Percentiles rank a stretch among this genome's conserved stretches.
These are phyloP conservation scores for Monopterus albus DNA, from an alignment of 2,113 vertebrate species.

Conservation along the genomic window DNA sequence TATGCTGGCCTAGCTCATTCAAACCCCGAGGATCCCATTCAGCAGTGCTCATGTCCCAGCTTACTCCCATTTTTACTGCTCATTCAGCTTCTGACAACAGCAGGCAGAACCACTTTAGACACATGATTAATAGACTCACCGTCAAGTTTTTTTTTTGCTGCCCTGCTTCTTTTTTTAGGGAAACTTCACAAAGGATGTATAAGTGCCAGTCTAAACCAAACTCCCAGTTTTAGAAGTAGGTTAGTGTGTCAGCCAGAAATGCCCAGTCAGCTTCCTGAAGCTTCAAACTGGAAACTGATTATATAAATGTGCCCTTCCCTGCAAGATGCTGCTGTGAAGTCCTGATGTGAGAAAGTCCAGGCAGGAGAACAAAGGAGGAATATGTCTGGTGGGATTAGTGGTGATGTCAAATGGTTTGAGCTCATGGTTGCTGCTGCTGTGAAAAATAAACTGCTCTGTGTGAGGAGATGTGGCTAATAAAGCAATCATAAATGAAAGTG, in stretches of 20 bases:
- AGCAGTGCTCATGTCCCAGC: constrained; percentile 12
- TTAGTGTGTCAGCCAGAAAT: constrained; percentile 36
- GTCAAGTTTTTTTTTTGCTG: constrained; percentile 26
- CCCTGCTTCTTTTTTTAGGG: background rate
- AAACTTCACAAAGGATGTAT: background rate
- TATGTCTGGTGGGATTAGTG: constrained; percentile 34
- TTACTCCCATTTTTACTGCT: constrained; percentile 40
- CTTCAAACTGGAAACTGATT: no score
- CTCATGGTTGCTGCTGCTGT: constrained; percentile 23
- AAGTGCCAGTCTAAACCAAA: background rate
- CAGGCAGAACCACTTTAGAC: constrained; percentile 4
- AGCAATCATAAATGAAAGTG: no score
- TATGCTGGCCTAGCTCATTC: background rate
- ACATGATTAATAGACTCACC: constrained; percentile 28
- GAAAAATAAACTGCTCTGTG: no score
- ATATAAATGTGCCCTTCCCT: background rate
- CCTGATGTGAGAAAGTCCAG: constrained; percentile 18
- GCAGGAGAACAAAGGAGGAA: constrained; percentile 41
- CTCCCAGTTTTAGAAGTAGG: constrained; percentile 14
- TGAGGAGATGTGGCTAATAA: no score
- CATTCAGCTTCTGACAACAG: constrained; percentile 45
- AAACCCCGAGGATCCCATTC: constrained; percentile 17
- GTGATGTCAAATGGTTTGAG: constrained; percentile 21
- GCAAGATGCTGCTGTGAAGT: constrained; percentile 13
- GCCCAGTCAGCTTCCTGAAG: background rate